A percentile compares a stretch with the other conserved stretches of the same genome.
These are phyloP conservation scores for Suillia variegata DNA, from an alignment of 2,888 invertebrate genomes.

Conservation along the genomic window DNA sequence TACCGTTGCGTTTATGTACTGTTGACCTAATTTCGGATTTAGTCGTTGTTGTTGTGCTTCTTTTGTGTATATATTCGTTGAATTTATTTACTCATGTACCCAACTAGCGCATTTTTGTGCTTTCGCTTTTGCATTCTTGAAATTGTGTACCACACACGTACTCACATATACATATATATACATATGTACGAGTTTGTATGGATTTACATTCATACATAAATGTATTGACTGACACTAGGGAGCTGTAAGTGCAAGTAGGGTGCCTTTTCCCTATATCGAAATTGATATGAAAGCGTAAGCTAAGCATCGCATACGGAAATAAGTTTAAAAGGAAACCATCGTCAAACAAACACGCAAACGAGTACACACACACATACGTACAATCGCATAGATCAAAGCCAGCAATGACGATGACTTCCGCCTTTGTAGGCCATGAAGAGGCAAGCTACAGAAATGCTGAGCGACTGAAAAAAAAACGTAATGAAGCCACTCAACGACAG, in stretches of 20 bases:
- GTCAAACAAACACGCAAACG: no score
- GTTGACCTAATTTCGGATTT: constrained; percentile 45
- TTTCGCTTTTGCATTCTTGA: no score
- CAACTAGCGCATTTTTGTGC: background rate
- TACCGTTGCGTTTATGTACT: constrained; percentile 35
- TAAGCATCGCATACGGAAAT: no score
- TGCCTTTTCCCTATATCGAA: background rate
- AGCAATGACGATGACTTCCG: no score
- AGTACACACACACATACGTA: no score
- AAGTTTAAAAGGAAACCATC: no score
- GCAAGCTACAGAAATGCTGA: no score
- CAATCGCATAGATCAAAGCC: no score
- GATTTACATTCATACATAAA: background rate
- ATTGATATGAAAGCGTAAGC: background rate
- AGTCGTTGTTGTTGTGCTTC: constrained; percentile 45
- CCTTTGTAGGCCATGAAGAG: no score
- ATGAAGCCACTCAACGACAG: no score
- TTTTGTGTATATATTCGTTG: constrained; percentile 38
- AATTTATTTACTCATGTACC: background rate
- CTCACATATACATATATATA: background rate
- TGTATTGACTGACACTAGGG: background rate
- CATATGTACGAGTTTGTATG: constrained; percentile 1
- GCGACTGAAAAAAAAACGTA: no score
- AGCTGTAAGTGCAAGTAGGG: background rate
- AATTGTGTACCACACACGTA: no score